phyloP scores from a whole-genome alignment of 2,113 vertebrate genomes.

The Lepisosteus oculatus region DNA sequence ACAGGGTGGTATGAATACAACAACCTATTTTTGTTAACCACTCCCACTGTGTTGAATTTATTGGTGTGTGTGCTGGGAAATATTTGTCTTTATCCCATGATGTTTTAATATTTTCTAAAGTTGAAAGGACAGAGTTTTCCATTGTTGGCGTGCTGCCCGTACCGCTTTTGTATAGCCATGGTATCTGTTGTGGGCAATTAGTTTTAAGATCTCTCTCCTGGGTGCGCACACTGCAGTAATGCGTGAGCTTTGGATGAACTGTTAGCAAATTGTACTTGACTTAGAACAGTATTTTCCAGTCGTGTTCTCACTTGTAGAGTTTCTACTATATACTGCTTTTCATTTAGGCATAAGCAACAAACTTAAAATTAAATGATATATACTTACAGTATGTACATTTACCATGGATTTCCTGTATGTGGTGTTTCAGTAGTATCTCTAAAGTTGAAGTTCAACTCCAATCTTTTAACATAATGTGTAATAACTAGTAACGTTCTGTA shows the following conservation, averaged over 20 bases:
- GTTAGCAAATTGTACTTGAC: neutral
- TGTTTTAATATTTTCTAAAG: constrained; percentile 46
- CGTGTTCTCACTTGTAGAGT: neutral
- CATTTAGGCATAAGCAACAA: no score
- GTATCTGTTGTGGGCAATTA: constrained; percentile 21
- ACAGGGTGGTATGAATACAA: no score
- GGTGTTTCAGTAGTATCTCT: no score
- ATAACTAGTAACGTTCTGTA: neutral
- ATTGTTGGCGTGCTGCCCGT: constrained; percentile 26
- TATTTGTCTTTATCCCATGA: constrained; percentile 36
- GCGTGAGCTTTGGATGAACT: neutral
- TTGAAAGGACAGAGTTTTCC: constrained; percentile 36
- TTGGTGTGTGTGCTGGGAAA: constrained; percentile 13
- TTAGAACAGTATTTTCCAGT: neutral
- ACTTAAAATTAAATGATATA: no score
- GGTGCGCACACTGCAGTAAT: constrained; percentile 1
- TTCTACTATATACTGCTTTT: no score
- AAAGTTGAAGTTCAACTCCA: no score
- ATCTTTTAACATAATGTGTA: no score
- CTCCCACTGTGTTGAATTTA: no score
- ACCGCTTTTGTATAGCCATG: constrained; percentile 38
- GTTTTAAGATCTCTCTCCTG: neutral
- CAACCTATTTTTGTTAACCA: no score
- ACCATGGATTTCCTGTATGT: no score
- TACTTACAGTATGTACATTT: no score